Base-by-base conservation (phyloP, 2,888 invertebrate genomes). In the Agapetus fuscipes region DNA sequence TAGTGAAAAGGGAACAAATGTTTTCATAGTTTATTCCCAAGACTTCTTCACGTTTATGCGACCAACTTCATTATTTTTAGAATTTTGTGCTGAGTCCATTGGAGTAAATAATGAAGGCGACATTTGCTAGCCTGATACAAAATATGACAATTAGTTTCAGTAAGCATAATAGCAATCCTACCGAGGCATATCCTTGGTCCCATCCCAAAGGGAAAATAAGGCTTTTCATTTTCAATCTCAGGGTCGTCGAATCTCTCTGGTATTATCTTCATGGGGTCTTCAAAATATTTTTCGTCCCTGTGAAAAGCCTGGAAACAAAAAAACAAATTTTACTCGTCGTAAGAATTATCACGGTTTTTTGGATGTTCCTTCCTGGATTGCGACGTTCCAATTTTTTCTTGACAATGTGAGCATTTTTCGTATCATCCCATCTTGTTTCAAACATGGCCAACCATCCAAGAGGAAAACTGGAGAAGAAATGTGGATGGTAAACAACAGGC, bases 131-230 rank as follows among this genome's bases (percentile, higher is more conserved):
- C 20, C 9, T 32, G 6, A 31, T 16, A n/a, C 11, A 9, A 16
- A 32, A 11, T n/a, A 7, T 7, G 13, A 20, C 9, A 20, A 20
- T 20, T 4, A 20, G 9, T 20, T 20, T 20, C 4, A 6, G 20
- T 20, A 20, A n/a, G 4, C 9, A 20, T 20, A 6, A 9, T 20
- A 9, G 9, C 9, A 6, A 6, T 20, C 33, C 12, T 33, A 45
- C 45, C 45, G 20, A 45, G 17, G 16, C 45, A 45, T 3, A 31
- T 41, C 17, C 41, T 36, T 2, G 39, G 38, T n/a, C 45, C 45
- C 3, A 12, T 12, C 3, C 45, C 31, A 17, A 45, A 45, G 6
- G 45, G 45, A 13, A 45, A 39, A 17, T 33, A 45, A 2, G 45
- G 41, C 25, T 41, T 41, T 12, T 35, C 41, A n/a, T 24, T 35